Evolutionary conservation across 1,140 invertebrate species (phyloP), one percentile per base, ranked within the genome.

Genomic region (Metopolophium dirhodum): DNA sequence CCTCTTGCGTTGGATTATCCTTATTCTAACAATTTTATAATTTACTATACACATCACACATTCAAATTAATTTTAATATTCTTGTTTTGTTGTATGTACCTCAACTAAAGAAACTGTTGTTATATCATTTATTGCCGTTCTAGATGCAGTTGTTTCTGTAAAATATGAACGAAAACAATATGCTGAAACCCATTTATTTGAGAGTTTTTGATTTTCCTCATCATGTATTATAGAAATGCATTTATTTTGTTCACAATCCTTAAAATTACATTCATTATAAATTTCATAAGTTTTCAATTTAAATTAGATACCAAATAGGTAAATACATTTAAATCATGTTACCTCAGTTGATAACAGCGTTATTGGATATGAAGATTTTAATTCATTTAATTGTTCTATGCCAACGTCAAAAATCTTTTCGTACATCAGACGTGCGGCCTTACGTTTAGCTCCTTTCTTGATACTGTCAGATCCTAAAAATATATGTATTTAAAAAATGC

Each of bases 381-480:
- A 14, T 93, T 93, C 82, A 57, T 86, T 93, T 20, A 93, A 54
- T 85, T 54, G 57, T 11, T 93, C 82, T 26, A 8, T 8, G 7
- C 82, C 91, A 86, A 93, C 45, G 7, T 51, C 47, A n/a, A 30
- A 41, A 85, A 93, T 26, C 9, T 57, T 35, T 7, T 93, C 9
- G 30, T 41, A 45, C 91, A 93, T 93, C 1, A 41, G 8, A 45
- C 26, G 82, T 85, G 91, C 91, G 3, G 82, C 82, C 14, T 51
- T 57, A 20, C 51, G 77, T 57, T 93, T 93, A 86, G 91, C 91
- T 45, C 23, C 14, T 83, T 54, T 26, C n/a, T 93, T 86, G 2
- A n/a, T 26, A 57, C 20, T 49, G 37, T 49, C 82, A 54, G 8
- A 45, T 51, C 91, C 91, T 90, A 68, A 90, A 90, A 90, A 45